These are phyloP conservation scores for Pterophyllum scalare DNA, from an alignment of 2,113 vertebrate genomes.

Conservation along the genomic window DNA sequence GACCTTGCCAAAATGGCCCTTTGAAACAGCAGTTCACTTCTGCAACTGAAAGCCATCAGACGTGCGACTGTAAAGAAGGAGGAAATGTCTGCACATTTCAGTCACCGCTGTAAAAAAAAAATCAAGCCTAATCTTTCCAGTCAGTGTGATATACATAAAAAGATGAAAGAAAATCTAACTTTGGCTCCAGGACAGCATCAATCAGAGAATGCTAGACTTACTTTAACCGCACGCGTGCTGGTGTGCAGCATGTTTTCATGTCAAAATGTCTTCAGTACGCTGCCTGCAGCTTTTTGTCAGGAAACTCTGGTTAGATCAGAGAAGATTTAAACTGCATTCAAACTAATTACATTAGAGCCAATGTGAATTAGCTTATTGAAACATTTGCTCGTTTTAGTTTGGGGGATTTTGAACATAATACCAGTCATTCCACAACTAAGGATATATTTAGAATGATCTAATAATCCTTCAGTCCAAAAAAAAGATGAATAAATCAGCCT, in stretches of 20 bases:
- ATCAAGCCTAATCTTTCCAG: slow-evolving; percentile 1
- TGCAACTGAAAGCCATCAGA: slow-evolving; percentile 18
- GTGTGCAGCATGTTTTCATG: background rate
- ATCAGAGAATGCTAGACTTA: background rate
- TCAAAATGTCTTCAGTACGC: background rate
- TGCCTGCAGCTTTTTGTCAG: background rate
- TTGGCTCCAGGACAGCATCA: background rate
- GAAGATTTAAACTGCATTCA: slow-evolving; percentile 10
- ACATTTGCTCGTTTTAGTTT: slow-evolving; percentile 10
- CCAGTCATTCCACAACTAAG: background rate
- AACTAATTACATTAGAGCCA: slow-evolving; percentile 29
- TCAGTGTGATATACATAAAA: background rate
- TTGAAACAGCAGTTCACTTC: slow-evolving; percentile 31
- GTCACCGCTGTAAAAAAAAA: background rate
- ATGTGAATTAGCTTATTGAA: background rate
- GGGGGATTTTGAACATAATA: background rate
- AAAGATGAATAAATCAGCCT: background rate
- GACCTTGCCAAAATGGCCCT: slow-evolving; percentile 34
- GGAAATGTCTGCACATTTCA: slow-evolving; percentile 1
- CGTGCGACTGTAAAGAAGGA: background rate
- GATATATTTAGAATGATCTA: slow-evolving; percentile 24
- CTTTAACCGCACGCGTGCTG: background rate
- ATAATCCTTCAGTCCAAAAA: slow-evolving; percentile 9
- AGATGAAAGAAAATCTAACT: background rate
- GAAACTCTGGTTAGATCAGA: slow-evolving; percentile 12